phyloP scores from a whole-genome alignment of 2,888 invertebrate species.

The Mythimna albipuncta region DNA sequence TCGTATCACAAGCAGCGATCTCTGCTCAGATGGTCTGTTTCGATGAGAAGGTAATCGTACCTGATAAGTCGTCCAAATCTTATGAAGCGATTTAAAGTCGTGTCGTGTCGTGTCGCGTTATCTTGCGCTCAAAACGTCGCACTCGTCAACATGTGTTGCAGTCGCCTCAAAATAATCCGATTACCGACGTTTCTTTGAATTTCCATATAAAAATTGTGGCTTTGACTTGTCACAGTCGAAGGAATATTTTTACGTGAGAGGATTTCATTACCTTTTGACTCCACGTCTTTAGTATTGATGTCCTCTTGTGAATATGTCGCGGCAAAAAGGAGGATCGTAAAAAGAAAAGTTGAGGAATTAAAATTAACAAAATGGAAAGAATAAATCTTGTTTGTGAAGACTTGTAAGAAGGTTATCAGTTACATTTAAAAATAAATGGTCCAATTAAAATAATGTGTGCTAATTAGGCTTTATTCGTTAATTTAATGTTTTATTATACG shows the following conservation, averaged over 20 bases:
- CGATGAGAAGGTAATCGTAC: constrained; percentile 15
- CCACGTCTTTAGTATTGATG: constrained; percentile 50
- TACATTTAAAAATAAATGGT: constrained; percentile 11
- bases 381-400: neutral
- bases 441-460: constrained; percentile 4
- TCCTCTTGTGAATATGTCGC: constrained; percentile 20
- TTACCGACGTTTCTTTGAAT: constrained; percentile 66
- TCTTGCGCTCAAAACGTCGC: constrained; percentile 22
- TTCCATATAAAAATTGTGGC: constrained; percentile 71
- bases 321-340: constrained; percentile 12
- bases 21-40: constrained; percentile 3
- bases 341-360: constrained; percentile 18
- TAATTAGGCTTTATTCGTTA: neutral
- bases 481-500: neutral
- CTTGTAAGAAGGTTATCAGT: constrained; percentile 19
- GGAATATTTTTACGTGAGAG: constrained; percentile 52
- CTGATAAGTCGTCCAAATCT: neutral
- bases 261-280: constrained; percentile 49
- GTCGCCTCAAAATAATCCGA: constrained; percentile 63
- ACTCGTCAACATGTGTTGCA: constrained; percentile 40
- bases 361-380: constrained; percentile 5
- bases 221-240: constrained; percentile 51
- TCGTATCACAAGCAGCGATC: neutral
- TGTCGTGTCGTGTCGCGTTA: constrained; percentile 32
- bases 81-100: constrained; percentile 20